Evolutionary conservation across 1,140 invertebrate species (phyloP), one percentile per base, ranked within the genome.

Genomic region (Eumeta japonica): DNA sequence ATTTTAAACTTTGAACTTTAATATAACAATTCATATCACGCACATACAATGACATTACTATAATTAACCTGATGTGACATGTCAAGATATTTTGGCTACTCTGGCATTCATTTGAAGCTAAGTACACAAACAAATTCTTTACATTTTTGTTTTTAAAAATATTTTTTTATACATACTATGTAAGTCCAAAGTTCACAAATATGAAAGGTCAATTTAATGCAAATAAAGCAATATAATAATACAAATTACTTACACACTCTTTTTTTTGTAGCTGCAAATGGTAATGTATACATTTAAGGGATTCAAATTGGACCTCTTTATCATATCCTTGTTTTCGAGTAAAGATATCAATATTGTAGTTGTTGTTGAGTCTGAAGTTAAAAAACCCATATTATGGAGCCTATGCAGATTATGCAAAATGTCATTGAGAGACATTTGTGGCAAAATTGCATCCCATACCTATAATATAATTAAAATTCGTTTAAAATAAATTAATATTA

Each of bases 391-490:
- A 43, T 81, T 79, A 24, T 84, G 79, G 49, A 87, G 78, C 51
- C 83, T 81, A 46, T 81, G 83, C 12, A 87, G 61, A 45, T 85
- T 81, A 11, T 74, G 56, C 17, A 88, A 58, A 24, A 86, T 46
- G 2, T 76, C 72, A 4, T 61, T 57, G 36, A 86, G 61, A 24
- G 79, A 68, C 60, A 87, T 77, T 37, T 79, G 61, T 2, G 78
- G 74, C 16, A 87, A 51, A 31, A 87, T 62, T 43, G 81, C 76
- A 46, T 72, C 62, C 83, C 85, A 87, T 24, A 88, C 71, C 81
- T 81, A 35, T 10, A 30, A 30, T 4, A 24, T 24, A 24, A 7
- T 24, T 24, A 7, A n/a, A 7, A 24, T 24, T 24, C n/a, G n/a
- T 33, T 12, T 57, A 35, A 18, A 43, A 51, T 30, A 2, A 32